These are phyloP conservation scores for Colletes gigas DNA, from an alignment of 1,140 invertebrate genomes.

Conservation along the genomic window DNA sequence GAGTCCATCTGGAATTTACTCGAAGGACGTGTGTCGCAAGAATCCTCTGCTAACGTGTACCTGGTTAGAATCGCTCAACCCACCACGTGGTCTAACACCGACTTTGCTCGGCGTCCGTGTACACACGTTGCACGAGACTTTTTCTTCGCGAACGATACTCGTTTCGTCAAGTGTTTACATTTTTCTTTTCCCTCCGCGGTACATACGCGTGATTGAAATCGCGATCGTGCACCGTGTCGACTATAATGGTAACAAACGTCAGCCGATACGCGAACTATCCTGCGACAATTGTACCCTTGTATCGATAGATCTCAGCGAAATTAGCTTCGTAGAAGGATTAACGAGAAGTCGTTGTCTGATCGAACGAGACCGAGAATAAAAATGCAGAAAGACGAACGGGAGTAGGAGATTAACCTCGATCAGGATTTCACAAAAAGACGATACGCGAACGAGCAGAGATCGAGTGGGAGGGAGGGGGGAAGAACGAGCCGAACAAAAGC, in stretches of 20 bases:
- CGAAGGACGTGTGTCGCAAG: constrained; percentile 19
- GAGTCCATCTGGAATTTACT: background rate
- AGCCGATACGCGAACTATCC: too few relatives aligned
- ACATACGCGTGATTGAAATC: too few relatives aligned
- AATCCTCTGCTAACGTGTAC: background rate
- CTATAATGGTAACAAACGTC: too few relatives aligned
- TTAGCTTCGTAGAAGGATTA: background rate
- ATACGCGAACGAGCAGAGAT: background rate
- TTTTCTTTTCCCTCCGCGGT: background rate
- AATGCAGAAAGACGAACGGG: too few relatives aligned
- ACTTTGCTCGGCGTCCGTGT: background rate
- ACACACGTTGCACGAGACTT: background rate
- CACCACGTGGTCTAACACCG: constrained; percentile 28
- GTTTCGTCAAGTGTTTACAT: background rate
- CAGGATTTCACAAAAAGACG: background rate
- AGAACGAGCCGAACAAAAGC: constrained; percentile 22
- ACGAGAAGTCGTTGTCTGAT: too few relatives aligned
- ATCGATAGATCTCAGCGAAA: too few relatives aligned
- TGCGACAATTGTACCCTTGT: too few relatives aligned
- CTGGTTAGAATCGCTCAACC: background rate
- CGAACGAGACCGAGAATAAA: background rate
- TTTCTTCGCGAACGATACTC: background rate
- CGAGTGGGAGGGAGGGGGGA: background rate
- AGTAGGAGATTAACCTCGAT: background rate
- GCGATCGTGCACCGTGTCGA: background rate